Conservation (phyloP, 2,797 vertebrate genomes). For the Parambassis ranga region DNA sequence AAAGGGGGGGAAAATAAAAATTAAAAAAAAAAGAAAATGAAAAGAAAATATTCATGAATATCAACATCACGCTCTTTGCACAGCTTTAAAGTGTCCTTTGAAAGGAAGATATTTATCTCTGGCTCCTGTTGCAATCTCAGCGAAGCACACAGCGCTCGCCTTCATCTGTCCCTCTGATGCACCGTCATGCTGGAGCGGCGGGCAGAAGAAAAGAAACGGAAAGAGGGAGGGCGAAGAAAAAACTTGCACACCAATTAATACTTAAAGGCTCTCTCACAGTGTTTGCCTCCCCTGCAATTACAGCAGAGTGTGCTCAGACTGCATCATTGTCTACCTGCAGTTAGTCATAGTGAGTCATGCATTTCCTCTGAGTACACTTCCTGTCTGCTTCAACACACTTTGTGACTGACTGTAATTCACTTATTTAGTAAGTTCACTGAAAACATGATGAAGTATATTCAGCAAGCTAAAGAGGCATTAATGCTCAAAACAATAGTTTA, state of each 20-base stretch:
- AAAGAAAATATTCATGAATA: slow-evolving; percentile 57
- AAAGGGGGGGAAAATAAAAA: neutral
- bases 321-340: slow-evolving; percentile 6
- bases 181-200: neutral
- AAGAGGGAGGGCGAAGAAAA: neutral
- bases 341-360: neutral
- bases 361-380: neutral
- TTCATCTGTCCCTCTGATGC: slow-evolving; percentile 35
- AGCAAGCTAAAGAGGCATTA: neutral
- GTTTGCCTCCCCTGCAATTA: slow-evolving; percentile 27
- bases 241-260: slow-evolving; percentile 41
- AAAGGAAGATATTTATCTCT: slow-evolving; percentile 46
- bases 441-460: too few relatives aligned
- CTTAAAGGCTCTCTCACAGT: slow-evolving; percentile 13
- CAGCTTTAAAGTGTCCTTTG: slow-evolving; percentile 56
- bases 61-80: slow-evolving; percentile 29
- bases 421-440: neutral
- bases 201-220: neutral
- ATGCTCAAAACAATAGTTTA: too few relatives aligned
- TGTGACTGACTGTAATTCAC: too few relatives aligned
- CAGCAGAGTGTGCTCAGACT: slow-evolving; percentile 16
- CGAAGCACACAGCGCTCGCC: neutral
- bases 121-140: slow-evolving; percentile 27
- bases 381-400: neutral
- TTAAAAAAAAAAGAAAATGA: slow-evolving; percentile 29